phyloP scores from a whole-genome alignment of 2,888 invertebrate species.

The Dermolepida albohirtum region DNA sequence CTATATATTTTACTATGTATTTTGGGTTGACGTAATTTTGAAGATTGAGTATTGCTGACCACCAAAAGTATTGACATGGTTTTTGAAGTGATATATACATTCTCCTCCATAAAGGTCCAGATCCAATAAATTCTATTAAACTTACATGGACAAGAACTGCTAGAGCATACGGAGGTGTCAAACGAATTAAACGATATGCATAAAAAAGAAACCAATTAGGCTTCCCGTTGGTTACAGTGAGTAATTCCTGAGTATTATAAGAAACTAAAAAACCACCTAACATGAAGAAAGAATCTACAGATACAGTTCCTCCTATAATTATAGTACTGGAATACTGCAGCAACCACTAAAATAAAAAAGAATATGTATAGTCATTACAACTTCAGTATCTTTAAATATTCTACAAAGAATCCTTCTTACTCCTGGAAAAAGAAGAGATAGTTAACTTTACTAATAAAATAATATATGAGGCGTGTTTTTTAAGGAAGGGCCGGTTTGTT shows the following conservation, averaged over 20 bases:
- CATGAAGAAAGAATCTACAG: conserved; percentile 66
- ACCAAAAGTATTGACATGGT: conserved; percentile 63
- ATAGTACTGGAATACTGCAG: conserved; percentile 61
- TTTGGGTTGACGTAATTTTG: conserved; percentile 61
- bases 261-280: conserved; percentile 64
- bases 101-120: conserved; percentile 67
- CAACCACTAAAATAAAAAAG: conserved; percentile 58
- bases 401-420: no score
- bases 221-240: conserved; percentile 53
- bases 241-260: conserved; percentile 61
- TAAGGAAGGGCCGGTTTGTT: no score
- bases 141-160: conserved; percentile 64
- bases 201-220: conserved; percentile 63
- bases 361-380: not conserved
- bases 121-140: conserved; percentile 64
- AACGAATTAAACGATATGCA: conserved; percentile 64
- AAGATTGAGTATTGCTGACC: conserved; percentile 63
- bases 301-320: conserved; percentile 63
- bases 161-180: conserved; percentile 66
- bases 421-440: no score
- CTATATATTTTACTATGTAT: conserved; percentile 52
- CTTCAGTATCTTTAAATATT: no score
- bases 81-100: conserved; percentile 47
- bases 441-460: no score
- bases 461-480: no score